Percentiles rank a stretch among this genome's conserved stretches.
These are phyloP conservation scores for Phocides pigmalion DNA, from an alignment of 1,140 invertebrate genomes.

Conservation along the genomic window DNA sequence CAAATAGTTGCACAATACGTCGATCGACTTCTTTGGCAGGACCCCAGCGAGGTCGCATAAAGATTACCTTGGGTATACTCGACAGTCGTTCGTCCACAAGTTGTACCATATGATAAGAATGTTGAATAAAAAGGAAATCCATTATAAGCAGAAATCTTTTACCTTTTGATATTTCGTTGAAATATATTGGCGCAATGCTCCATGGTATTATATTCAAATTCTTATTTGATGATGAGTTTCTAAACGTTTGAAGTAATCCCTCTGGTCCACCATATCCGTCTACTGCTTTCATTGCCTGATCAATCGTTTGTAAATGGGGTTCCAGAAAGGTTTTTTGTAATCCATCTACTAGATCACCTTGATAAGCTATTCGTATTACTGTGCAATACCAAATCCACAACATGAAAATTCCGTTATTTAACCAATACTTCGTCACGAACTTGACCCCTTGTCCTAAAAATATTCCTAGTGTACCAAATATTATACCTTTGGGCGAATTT, in stretches of 20 bases:
- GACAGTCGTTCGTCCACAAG: slow-evolving; percentile 47
- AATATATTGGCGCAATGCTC: slow-evolving; percentile 31
- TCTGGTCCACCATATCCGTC: slow-evolving; percentile 45
- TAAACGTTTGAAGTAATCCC: slow-evolving; percentile 44
- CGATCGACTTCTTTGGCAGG: slow-evolving; percentile 43
- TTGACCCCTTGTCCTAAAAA: slow-evolving; percentile 53
- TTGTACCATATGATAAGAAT: slow-evolving; percentile 37
- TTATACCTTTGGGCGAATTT: slow-evolving; percentile 23
- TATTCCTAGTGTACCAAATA: slow-evolving; percentile 46
- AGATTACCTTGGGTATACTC: slow-evolving; percentile 38
- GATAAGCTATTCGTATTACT: slow-evolving; percentile 57
- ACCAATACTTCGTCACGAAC: slow-evolving; percentile 46
- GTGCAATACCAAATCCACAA: slow-evolving; percentile 66
- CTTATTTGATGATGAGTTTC: slow-evolving; percentile 41
- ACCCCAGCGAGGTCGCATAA: slow-evolving; percentile 57
- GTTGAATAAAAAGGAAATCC: slow-evolving; percentile 25
- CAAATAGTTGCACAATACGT: slow-evolving; percentile 40
- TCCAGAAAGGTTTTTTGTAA: slow-evolving; percentile 53
- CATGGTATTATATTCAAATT: slow-evolving; percentile 42
- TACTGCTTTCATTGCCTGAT: slow-evolving; percentile 46
- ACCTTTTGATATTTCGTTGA: slow-evolving; percentile 45
- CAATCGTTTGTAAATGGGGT: slow-evolving; percentile 41
- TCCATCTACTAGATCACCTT: slow-evolving; percentile 54
- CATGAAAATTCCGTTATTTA: slow-evolving; percentile 49
- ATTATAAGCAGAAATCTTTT: slow-evolving; percentile 48